Evolutionary conservation across 2,888 invertebrate species (phyloP).

Genomic region (Oligia latruncula): DNA sequence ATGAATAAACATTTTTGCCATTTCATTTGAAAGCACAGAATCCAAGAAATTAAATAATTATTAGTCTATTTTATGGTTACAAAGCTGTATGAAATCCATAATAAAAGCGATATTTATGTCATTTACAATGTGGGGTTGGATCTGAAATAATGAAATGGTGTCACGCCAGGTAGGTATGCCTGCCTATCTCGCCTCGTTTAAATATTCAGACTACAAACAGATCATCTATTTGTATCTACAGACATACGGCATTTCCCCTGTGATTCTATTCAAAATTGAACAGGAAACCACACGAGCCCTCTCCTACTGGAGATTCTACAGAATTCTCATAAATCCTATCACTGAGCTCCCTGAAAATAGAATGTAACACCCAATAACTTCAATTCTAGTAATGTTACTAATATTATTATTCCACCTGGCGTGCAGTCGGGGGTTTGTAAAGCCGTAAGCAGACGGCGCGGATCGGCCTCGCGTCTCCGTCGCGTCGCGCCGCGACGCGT

Average conservation of each 20-base stretch:
- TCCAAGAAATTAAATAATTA: background rate
- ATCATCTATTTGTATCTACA: background rate
- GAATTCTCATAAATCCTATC: constrained; percentile 18
- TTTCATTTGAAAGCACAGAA: background rate
- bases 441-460: constrained; percentile 12
- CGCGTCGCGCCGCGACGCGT: background rate
- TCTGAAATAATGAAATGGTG: background rate
- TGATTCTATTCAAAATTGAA: constrained; percentile 16
- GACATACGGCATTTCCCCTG: background rate
- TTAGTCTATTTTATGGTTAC: background rate
- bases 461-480: background rate
- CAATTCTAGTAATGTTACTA: constrained; percentile 26
- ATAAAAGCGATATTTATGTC: background rate
- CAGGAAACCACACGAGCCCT: background rate
- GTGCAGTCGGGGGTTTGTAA: background rate
- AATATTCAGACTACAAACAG: background rate
- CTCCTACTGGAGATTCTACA: background rate
- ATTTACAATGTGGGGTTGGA: background rate
- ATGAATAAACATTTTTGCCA: background rate
- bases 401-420: constrained; percentile 17
- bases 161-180: background rate
- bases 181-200: background rate
- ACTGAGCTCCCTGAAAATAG: constrained; percentile 22
- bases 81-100: background rate
- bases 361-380: constrained; percentile 29